Evolutionary conservation across 1,140 invertebrate species (phyloP), one percentile per base, ranked within the genome.

Genomic region (Hesperophylax magnus): DNA sequence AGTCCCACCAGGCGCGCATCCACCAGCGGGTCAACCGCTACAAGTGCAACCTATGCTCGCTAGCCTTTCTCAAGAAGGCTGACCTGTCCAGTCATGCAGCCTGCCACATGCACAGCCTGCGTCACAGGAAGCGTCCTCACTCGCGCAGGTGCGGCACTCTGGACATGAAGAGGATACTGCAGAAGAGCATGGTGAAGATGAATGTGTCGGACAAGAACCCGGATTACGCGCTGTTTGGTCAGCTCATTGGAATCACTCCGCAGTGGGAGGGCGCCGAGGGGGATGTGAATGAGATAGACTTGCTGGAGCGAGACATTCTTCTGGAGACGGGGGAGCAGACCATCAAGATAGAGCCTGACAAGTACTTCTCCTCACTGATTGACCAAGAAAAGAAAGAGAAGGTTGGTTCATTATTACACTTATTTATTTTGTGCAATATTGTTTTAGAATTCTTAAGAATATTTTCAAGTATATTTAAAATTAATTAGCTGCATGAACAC

Each of bases 21-120:
- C 88, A 89, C 61, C 79, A 83, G 27, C 77, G 77, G 34, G 61
- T 83, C 75, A 85, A 85, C 18, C 75, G 85, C 17, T 87, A 86
- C 34, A 85, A 85, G 71, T 89, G 88, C 58, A 85, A 87, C 8
- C 15, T 79, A n/a, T 88, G 88, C 65, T 81, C 86, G 3, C 87
- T 83, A 54, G 81, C 85, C 4, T 80, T 86, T 0, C 67, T 83
- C 0, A 85, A 84, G 8, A 82, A 85, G n/a, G 56, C 76, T 0
- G 85, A 86, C 11, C 78, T 88, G 11, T 82, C 74, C 5, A 39
- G 61, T 1, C 88, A 88, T 63, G 78, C 84, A 18, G 78, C 77
- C 54, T 84, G 78, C 47, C 80, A 82, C 54, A 81, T 84, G 77
- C 20, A 78, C 22, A 81, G 82, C 39, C 63, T 81, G 22, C 79